Evolutionary conservation across 2,797 vertebrate genomes (phyloP).

Genomic region (Phylloscopus collybita): DNA sequence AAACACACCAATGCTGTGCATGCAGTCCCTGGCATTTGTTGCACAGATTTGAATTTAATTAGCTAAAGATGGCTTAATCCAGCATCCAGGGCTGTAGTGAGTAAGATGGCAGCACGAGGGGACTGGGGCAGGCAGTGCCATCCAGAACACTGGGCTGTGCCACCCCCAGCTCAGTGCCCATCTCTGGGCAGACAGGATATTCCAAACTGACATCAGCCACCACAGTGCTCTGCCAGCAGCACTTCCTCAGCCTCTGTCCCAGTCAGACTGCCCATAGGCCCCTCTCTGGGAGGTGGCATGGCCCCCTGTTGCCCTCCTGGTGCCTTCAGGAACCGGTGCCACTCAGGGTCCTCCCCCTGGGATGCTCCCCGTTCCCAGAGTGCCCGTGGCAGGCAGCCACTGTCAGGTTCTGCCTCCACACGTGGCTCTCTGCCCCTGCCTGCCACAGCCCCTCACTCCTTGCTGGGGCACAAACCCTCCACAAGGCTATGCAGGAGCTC

Average conservation of each 20-base stretch:
- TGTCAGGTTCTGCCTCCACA: not conserved
- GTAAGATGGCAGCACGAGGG: not conserved
- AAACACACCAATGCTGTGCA: not conserved
- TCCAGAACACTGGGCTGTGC: not conserved
- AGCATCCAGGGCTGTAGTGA: not conserved
- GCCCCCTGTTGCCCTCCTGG: accelerated
- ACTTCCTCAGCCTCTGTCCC: not conserved
- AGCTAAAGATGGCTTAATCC: conserved; percentile 3
- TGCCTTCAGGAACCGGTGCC: accelerated
- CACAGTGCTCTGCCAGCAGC: not conserved
- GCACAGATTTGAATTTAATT: conserved; percentile 27
- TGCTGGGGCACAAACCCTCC: not conserved
- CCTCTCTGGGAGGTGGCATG: accelerated
- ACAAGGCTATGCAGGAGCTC: not conserved
- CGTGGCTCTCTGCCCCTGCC: accelerated
- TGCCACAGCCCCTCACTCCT: accelerated
- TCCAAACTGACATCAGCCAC: not conserved
- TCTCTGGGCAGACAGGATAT: not conserved
- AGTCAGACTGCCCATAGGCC: accelerated
- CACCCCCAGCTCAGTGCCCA: accelerated
- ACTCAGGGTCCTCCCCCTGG: accelerated
- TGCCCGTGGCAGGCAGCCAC: accelerated
- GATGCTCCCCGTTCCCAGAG: accelerated
- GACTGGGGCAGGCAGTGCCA: not conserved
- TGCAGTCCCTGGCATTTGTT: not conserved